Percentiles rank a stretch among this genome's conserved stretches.
Evolutionary conservation across 2,888 invertebrate genomes (phyloP).

Genomic region (Lasiommata megera): DNA sequence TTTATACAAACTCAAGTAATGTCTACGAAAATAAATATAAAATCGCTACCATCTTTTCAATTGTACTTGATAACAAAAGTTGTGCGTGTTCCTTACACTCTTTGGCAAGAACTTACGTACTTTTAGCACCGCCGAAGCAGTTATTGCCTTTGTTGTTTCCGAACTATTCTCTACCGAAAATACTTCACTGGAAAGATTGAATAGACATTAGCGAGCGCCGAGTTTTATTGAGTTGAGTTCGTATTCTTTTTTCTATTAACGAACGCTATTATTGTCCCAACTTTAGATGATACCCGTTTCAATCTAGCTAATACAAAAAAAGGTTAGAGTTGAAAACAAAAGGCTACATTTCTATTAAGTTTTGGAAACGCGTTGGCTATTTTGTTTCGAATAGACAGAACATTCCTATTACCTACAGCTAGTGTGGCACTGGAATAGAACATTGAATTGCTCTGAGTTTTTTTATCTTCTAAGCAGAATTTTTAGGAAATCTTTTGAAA

Average conservation of each 20-base stretch:
- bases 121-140: conserved; percentile 41
- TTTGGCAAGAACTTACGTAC: conserved; percentile 47
- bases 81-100: conserved; percentile 48
- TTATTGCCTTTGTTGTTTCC: conserved; percentile 50
- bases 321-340: background rate
- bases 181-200: conserved; percentile 23
- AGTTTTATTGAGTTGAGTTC: conserved; percentile 23
- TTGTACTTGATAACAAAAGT: conserved; percentile 36
- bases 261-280: conserved; percentile 7
- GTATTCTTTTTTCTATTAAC: conserved; percentile 23
- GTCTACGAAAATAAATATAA: background rate
- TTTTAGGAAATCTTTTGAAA: no score
- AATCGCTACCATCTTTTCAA: conserved; percentile 19
- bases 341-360: conserved; percentile 1
- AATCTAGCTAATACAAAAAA: conserved; percentile 6
- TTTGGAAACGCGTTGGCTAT: background rate
- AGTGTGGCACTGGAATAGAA: no score
- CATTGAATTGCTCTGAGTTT: no score
- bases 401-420: no score
- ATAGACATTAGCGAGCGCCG: conserved; percentile 15
- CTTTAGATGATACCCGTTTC: conserved; percentile 13
- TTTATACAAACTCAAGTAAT: no score
- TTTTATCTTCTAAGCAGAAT: no score
- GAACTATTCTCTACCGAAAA: conserved; percentile 41
- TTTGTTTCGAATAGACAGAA: no score